Conservation (phyloP, 2,888 invertebrate genomes). For the Erebia palarica region DNA sequence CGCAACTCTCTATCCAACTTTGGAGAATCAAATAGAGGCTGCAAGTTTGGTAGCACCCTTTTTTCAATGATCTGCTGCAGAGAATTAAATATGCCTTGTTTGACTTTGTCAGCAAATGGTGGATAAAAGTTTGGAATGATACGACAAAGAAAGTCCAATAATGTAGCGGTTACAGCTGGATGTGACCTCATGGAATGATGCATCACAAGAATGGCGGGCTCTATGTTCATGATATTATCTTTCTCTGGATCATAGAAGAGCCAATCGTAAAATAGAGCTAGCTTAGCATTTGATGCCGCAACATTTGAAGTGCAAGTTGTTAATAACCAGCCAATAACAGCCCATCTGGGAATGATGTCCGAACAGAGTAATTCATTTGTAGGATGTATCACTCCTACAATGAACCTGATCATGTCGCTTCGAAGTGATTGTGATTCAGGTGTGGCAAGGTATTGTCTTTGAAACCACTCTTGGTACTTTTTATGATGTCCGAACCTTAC, state of each 20-base stretch:
- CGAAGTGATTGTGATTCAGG: conserved; percentile 95
- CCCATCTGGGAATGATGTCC: conserved; percentile 97
- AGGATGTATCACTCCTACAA: conserved; percentile 96
- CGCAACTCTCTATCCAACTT: conserved; percentile 93
- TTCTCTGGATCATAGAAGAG: conserved; percentile 94
- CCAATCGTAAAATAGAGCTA: conserved; percentile 97
- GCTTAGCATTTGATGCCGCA: conserved; percentile 94
- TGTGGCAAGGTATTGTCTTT: conserved; percentile 94
- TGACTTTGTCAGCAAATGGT: conserved; percentile 89
- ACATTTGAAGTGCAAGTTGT: conserved; percentile 95
- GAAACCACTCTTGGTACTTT: conserved; percentile 97
- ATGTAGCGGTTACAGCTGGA: conserved; percentile 93
- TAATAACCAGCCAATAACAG: conserved; percentile 96
- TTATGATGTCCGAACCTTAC: conserved; percentile 95
- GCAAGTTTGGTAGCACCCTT: conserved; percentile 92
- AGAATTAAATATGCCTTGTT: conserved; percentile 91
- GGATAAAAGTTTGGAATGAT: conserved; percentile 95
- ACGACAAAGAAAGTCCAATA: conserved; percentile 95
- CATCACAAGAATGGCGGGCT: conserved; percentile 96
- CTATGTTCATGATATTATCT: conserved; percentile 98
- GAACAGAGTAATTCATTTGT: conserved; percentile 95
- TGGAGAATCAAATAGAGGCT: conserved; percentile 93
- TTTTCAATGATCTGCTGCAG: conserved; percentile 94
- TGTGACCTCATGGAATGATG: conserved; percentile 96
- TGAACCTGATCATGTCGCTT: conserved; percentile 96